A percentile compares a stretch with the other conserved stretches of the same genome.
phyloP scores from a whole-genome alignment of 2,797 vertebrate species.

The Enteromius fasciolatus region DNA sequence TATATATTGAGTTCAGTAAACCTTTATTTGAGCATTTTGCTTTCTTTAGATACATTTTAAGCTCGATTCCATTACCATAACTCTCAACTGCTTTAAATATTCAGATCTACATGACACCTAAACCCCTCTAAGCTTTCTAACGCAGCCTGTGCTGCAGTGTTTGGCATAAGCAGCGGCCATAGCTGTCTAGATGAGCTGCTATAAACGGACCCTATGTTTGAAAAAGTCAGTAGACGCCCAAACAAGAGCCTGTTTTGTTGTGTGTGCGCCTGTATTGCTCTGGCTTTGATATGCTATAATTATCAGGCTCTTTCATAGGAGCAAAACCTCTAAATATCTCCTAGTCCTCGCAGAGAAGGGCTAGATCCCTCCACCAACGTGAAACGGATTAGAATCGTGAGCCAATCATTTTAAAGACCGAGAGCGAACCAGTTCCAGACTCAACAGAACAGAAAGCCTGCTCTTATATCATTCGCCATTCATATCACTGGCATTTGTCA shows the following conservation, averaged over 20 bases:
- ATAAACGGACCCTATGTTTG: constrained; percentile 42
- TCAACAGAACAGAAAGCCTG: constrained; percentile 49
- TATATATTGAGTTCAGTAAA: neutral
- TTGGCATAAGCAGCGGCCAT: constrained; percentile 10
- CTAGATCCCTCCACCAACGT: constrained; percentile 30
- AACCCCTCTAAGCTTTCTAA: constrained; percentile 7
- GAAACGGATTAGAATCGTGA: constrained; percentile 32
- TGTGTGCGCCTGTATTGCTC: constrained; percentile 19
- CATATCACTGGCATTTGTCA: constrained; percentile 36
- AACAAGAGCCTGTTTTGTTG: constrained; percentile 36
- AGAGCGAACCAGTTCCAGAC: constrained; percentile 22
- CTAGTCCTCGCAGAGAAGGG: constrained; percentile 10
- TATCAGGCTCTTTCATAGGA: constrained; percentile 38
- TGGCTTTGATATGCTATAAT: constrained; percentile 42
- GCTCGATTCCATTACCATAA: neutral
- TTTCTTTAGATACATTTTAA: neutral
- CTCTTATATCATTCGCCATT: constrained; percentile 33
- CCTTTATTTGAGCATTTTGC: constrained; percentile 3
- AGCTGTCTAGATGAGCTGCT: constrained; percentile 27
- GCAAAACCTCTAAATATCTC: constrained; percentile 37
- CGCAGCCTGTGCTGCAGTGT: constrained; percentile 5
- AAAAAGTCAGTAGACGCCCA: constrained; percentile 38
- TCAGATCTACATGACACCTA: constrained; percentile 5
- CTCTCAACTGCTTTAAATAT: constrained; percentile 17
- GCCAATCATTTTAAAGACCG: constrained; percentile 44